Base-by-base conservation (phyloP, 2,113 vertebrate species). In the Nibea albiflora region DNA sequence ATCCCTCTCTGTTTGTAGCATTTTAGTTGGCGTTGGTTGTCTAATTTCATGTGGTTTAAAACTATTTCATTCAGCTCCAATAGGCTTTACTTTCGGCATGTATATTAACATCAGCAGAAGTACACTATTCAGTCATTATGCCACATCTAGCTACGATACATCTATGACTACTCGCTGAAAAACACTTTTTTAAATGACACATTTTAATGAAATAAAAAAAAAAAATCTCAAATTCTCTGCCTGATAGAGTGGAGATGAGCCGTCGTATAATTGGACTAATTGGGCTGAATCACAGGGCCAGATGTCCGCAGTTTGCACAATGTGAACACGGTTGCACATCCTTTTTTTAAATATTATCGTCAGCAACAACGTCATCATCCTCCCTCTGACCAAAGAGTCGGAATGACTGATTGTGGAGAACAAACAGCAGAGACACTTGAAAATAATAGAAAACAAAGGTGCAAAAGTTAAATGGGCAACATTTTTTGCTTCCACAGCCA, bases 201-300 rank as follows among this genome's bases (percentile, higher is more conserved):
- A 50, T 50, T 63, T 26, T 11, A 54, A 15, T 75, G 11, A 10
- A 9, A 54, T 63, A 44, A 39, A 14, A 28, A 28, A 31, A 35
- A 4, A 26, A n/a, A n/a, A 6, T 61, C 19, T 61, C 2, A 28
- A 52, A 12, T 42, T 69, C n/a, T 63, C 46, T 35, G 24, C 67
- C 50, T 74, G 57, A 87, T 65, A 44, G 46, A 8, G 39, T 16
- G 22, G 28, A 71, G 24, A 70, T 47, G 67, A 76, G 63, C 26
- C 12, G 7, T 47, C 72, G 62, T 17, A 7, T 77, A 76, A 89
- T 76, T 86, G 54, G 62, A 89, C 85, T 75, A 88, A 88, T 82
- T 73, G 53, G 67, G 2, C 26, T 76, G 78, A 86, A 61, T 90
- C 81, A 85, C 14, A 28, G 22, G 49, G 49, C 63, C 86, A 81